Evolutionary conservation across 1,140 invertebrate species (phyloP).

Genomic region (Odontomachus brunneus): DNA sequence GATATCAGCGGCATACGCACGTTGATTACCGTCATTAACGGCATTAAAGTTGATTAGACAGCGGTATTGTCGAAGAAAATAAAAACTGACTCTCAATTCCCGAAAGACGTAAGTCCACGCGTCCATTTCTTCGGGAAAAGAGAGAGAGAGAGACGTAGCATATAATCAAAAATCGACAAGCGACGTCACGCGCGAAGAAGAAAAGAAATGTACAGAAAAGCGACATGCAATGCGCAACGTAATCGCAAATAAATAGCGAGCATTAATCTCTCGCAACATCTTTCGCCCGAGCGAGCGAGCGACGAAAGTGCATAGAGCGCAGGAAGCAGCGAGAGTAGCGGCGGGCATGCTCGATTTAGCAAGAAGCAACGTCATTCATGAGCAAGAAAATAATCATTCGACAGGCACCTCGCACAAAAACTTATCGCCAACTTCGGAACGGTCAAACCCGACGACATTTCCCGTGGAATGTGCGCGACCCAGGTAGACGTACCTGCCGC

Average conservation of each 20-base stretch:
- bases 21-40: too few relatives aligned
- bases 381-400: constrained; percentile 41
- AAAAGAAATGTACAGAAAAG: not conserved
- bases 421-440: constrained; percentile 37
- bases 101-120: too few relatives aligned
- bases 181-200: too few relatives aligned
- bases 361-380: constrained; percentile 35
- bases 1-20: not conserved
- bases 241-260: not conserved
- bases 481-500: constrained; percentile 53
- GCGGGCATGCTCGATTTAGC: constrained; percentile 41
- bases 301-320: not conserved
- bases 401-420: constrained; percentile 16
- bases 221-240: not conserved
- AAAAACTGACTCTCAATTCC: too few relatives aligned
- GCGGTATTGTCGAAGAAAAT: not conserved
- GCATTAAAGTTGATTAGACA: not conserved
- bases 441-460: constrained; percentile 44
- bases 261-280: constrained; percentile 10
- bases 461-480: constrained; percentile 51
- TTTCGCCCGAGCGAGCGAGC: not conserved
- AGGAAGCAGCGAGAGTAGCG: constrained; percentile 6
- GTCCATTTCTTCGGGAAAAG: too few relatives aligned
- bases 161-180: too few relatives aligned
- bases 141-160: too few relatives aligned